These are phyloP conservation scores for Phortica okadai DNA, from an alignment of 2,888 invertebrate genomes.

Conservation along the genomic window DNA sequence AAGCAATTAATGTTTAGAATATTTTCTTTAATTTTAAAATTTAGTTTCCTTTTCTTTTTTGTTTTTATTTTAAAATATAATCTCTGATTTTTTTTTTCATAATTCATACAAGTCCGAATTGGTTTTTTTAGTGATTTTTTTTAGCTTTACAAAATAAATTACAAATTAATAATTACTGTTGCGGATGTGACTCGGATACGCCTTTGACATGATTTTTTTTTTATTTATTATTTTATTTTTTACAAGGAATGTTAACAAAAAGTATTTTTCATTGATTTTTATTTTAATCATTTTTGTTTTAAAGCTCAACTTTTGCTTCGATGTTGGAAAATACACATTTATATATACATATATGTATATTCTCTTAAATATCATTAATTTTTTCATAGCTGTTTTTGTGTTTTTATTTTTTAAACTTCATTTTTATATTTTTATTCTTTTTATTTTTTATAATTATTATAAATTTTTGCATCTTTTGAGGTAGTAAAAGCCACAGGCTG, in stretches of 20 bases:
- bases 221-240: conserved; percentile 36
- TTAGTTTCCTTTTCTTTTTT: conserved; percentile 30
- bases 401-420: conserved; percentile 40
- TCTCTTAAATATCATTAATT: background rate
- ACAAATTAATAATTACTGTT: conserved; percentile 72
- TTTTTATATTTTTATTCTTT: conserved; percentile 45
- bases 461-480: conserved; percentile 51
- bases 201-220: conserved; percentile 42
- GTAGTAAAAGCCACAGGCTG: conserved; percentile 64
- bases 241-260: conserved; percentile 57
- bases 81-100: conserved; percentile 33
- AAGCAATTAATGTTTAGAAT: background rate
- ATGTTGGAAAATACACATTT: conserved; percentile 33
- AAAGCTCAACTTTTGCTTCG: conserved; percentile 59
- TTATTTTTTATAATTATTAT: conserved; percentile 42
- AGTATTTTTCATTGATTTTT: conserved; percentile 27
- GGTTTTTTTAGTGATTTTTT: conserved; percentile 32
- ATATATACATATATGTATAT: conserved; percentile 35
- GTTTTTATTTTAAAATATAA: conserved; percentile 18
- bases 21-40: background rate
- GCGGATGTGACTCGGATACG: conserved; percentile 63
- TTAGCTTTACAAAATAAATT: conserved; percentile 54
- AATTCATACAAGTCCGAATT: conserved; percentile 58
- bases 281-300: conserved; percentile 41
- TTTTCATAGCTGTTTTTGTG: conserved; percentile 14